Evolutionary conservation across 1,140 invertebrate species (phyloP).

Genomic region (Cylas formicarius): DNA sequence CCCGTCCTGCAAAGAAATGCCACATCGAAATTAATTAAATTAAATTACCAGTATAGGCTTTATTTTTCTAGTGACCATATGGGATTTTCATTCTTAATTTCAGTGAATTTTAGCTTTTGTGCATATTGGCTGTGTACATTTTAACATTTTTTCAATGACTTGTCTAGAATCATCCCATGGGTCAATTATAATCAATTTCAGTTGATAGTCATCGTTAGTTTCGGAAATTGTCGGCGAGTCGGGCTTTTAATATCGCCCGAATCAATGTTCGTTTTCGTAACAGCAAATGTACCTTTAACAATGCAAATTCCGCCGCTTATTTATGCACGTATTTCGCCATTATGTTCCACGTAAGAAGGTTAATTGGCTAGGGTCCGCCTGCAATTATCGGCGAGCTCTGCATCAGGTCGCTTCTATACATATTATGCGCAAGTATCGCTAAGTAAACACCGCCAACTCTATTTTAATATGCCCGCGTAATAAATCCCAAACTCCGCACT

Average conservation of each 20-base stretch:
- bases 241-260: slow-evolving; percentile 5
- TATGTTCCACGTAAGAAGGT: slow-evolving; percentile 19
- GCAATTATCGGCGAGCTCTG: slow-evolving; percentile 15
- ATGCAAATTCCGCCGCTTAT: slow-evolving; percentile 12
- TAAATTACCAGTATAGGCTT: too few species aligned
- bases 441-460: slow-evolving; percentile 23
- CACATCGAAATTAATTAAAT: too few species aligned
- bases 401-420: slow-evolving; percentile 8
- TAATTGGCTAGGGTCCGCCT: slow-evolving; percentile 16
- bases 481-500: slow-evolving; percentile 25
- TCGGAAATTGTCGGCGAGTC: slow-evolving; percentile 1
- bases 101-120: too few species aligned
- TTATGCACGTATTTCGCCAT: slow-evolving; percentile 18
- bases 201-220: too few species aligned
- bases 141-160: too few species aligned
- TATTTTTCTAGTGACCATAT: too few species aligned
- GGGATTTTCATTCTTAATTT: too few species aligned
- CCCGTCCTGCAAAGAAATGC: too few species aligned
- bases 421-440: background rate
- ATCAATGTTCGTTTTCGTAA: slow-evolving; percentile 8
- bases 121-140: too few species aligned
- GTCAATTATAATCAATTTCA: too few species aligned
- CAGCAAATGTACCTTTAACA: slow-evolving; percentile 9
- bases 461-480: slow-evolving; percentile 26
- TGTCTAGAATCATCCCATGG: too few species aligned